Evolutionary conservation across 2,113 vertebrate species (phyloP), one percentile per base, ranked within the genome.

Genomic region (Nerophis lumbriciformis): DNA sequence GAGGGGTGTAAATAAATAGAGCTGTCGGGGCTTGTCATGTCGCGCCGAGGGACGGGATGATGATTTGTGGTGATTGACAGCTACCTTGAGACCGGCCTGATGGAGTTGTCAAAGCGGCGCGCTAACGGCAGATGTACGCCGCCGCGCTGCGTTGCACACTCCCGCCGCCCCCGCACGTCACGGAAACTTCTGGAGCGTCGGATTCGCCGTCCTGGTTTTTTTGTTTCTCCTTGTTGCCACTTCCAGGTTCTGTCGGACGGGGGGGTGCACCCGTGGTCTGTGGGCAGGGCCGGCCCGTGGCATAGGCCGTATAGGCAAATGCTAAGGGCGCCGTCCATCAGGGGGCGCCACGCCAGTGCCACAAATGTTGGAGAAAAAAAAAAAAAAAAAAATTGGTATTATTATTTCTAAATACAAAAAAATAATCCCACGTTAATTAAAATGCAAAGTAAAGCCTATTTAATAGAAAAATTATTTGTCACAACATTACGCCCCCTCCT

Each of bases 51-150:
- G 91, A 95, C 91, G 93, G 93, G 95, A 93, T 91, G 95, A 93
- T 91, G 95, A 95, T 94, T 93, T 90, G 67, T 91, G 90, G 91
- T 95, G 95, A 97, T 93, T 95, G 97, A 94, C 94, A 92, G 94
- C 94, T 94, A 96, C 95, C 94, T 92, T 91, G 94, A 96, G 95
- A 96, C 94, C 85, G 85, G 79, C 83, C 92, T 92, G 95, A 98
- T 98, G 96, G 95, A 98, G 97, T 92, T 94, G 94, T 97, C 94
- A 96, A 88, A 75, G 92, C 90, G 9, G 79, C 83, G 70, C 81
- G 94, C 90, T 86, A 84, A 84, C 89, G 85, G 90, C 92, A 91
- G 92, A 93, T 90, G 92, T 77, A 83, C 69, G 44, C 68, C 74
- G 86, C 87, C 76, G 78, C 84, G 78, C 80, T 78, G 82, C 80